Evolutionary conservation across 1,140 invertebrate species (phyloP).

Genomic region (Druon quercuslanigerum): DNA sequence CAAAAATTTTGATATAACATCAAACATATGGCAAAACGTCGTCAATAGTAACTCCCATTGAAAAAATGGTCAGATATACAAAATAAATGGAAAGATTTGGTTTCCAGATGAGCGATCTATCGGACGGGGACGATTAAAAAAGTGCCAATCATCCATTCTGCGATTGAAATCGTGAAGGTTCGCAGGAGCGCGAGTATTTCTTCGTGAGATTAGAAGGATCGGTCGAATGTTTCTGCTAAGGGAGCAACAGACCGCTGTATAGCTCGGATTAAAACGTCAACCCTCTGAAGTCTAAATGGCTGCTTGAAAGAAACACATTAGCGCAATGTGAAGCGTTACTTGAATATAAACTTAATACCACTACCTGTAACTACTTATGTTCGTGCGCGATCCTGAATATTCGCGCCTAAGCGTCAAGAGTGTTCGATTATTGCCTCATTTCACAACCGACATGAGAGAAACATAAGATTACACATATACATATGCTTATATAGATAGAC

Average conservation of each 20-base stretch:
- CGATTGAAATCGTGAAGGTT: slow-evolving; percentile 45
- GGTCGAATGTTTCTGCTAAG: slow-evolving; percentile 62
- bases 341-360: slow-evolving; percentile 61
- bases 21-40: not conserved
- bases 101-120: slow-evolving; percentile 30
- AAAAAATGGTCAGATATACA: slow-evolving; percentile 3
- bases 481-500: too few species aligned
- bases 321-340: slow-evolving; percentile 66
- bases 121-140: slow-evolving; percentile 12
- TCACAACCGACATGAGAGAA: too few species aligned
- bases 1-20: not conserved
- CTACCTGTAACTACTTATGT: slow-evolving; percentile 44
- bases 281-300: slow-evolving; percentile 63
- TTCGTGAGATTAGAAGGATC: slow-evolving; percentile 67
- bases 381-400: not conserved
- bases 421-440: slow-evolving; percentile 53
- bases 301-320: slow-evolving; percentile 71
- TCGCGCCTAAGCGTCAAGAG: slow-evolving; percentile 4
- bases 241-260: slow-evolving; percentile 58
- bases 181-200: slow-evolving; percentile 44
- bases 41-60: not conserved
- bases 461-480: too few species aligned
- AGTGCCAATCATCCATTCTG: slow-evolving; percentile 59
- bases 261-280: slow-evolving; percentile 71
- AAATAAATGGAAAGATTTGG: not conserved